phyloP scores from a whole-genome alignment of 2,888 invertebrate genomes.

The Mesopsocus fuscifrons region DNA sequence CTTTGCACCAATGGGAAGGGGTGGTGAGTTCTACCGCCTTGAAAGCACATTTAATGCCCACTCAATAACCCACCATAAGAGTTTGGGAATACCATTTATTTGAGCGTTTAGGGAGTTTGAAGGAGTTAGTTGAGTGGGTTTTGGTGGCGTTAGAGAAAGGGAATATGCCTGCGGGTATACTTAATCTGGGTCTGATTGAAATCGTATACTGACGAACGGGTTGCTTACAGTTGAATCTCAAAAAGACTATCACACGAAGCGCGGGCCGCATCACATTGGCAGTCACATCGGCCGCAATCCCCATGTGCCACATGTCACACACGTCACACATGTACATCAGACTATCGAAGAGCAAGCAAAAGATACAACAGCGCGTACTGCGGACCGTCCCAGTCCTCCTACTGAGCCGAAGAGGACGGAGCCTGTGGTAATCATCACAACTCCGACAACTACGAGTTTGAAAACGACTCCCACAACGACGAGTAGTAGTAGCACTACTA shows the following conservation, averaged over 20 bases:
- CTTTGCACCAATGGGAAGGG: too few species aligned
- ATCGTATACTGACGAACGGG: too few species aligned
- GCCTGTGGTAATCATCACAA: neutral
- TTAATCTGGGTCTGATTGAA: too few species aligned
- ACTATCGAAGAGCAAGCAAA: too few species aligned
- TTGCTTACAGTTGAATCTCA: constrained; percentile 70
- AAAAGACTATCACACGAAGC: constrained; percentile 57
- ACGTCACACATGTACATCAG: constrained; percentile 4
- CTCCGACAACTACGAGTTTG: neutral
- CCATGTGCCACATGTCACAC: constrained; percentile 6
- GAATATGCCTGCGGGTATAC: too few species aligned
- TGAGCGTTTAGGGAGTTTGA: too few species aligned
- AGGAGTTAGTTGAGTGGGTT: too few species aligned
- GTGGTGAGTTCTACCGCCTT: too few species aligned
- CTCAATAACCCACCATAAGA: too few species aligned
- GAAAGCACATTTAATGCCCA: too few species aligned
- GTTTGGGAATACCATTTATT: too few species aligned
- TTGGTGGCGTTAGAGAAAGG: too few species aligned
- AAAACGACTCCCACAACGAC: constrained; percentile 1
- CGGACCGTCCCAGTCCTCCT: neutral
- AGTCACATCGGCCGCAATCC: constrained; percentile 9
- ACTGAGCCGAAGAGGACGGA: neutral
- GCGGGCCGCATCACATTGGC: constrained; percentile 12
- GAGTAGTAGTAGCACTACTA: neutral
- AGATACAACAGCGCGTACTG: neutral